These are phyloP conservation scores for Alcedo atthis DNA, from an alignment of 2,797 vertebrate genomes.

Conservation along the genomic window DNA sequence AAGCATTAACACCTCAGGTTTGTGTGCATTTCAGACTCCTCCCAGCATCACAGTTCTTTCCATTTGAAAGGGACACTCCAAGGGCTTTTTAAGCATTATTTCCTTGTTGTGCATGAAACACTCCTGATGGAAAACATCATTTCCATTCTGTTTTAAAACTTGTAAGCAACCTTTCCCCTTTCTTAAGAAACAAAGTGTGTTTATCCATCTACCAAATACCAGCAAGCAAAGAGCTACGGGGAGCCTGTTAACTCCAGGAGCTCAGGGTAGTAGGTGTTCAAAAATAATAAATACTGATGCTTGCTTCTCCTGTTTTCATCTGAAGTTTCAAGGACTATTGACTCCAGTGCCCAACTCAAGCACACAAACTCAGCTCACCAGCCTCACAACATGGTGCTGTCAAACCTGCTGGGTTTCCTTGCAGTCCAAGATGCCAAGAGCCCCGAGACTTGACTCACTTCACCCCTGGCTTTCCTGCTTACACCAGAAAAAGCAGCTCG, in stretches of 20 bases:
- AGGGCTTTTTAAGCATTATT: slow-evolving; percentile 35
- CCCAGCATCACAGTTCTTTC: neutral
- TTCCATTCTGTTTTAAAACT: slow-evolving; percentile 35
- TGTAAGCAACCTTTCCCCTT: slow-evolving; percentile 55
- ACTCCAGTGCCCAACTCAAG: neutral
- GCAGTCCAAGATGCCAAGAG: neutral
- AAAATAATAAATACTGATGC: slow-evolving; percentile 11
- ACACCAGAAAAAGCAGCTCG: neutral
- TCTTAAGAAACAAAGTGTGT: neutral
- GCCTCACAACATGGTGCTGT: rapidly evolving
- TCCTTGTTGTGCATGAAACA: neutral
- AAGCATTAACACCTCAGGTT: slow-evolving; percentile 5
- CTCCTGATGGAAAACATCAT: slow-evolving; percentile 29
- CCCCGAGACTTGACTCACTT: rapidly evolving
- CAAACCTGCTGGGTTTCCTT: neutral
- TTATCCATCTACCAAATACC: slow-evolving; percentile 21
- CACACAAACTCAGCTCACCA: neutral
- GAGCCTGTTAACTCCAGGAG: neutral
- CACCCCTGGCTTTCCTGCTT: neutral
- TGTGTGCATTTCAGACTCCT: neutral
- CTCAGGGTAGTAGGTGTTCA: neutral
- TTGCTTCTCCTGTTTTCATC: neutral
- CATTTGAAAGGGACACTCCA: slow-evolving; percentile 38
- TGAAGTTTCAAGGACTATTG: slow-evolving; percentile 14
- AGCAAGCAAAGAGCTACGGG: slow-evolving; percentile 25